Evolutionary conservation across 2,797 vertebrate species (phyloP).

Genomic region (Buceros bicornis): DNA sequence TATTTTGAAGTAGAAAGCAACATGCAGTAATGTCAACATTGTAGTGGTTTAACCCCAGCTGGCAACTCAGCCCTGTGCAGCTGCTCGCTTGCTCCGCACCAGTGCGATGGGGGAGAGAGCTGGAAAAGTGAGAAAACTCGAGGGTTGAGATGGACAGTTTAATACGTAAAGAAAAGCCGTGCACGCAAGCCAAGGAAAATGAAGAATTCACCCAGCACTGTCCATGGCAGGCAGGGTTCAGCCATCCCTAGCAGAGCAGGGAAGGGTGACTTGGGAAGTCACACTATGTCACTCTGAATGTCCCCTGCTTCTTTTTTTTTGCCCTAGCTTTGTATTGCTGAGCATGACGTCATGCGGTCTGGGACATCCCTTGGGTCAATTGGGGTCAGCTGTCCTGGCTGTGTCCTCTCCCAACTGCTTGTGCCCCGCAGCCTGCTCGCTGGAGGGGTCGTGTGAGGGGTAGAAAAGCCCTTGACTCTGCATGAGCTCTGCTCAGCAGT

Average conservation of each 20-base stretch:
- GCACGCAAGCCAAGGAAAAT: background rate
- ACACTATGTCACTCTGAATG: background rate
- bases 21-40: background rate
- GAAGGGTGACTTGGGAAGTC: background rate
- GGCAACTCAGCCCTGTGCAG: background rate
- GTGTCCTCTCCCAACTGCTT: background rate
- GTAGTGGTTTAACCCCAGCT: background rate
- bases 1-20: background rate
- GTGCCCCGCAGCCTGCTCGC: background rate
- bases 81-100: too few species aligned
- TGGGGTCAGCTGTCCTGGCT: background rate
- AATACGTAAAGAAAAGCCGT: background rate
- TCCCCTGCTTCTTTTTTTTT: background rate
- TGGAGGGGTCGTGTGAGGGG: background rate
- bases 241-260: background rate
- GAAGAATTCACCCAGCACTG: background rate
- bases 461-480: background rate
- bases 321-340: background rate
- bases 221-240: background rate
- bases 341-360: background rate
- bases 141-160: background rate
- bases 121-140: background rate
- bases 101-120: background rate
- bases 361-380: background rate
- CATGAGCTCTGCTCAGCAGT: background rate